Base-by-base conservation (phyloP, 2,797 vertebrate species). In the Eulemur rubriventer region DNA sequence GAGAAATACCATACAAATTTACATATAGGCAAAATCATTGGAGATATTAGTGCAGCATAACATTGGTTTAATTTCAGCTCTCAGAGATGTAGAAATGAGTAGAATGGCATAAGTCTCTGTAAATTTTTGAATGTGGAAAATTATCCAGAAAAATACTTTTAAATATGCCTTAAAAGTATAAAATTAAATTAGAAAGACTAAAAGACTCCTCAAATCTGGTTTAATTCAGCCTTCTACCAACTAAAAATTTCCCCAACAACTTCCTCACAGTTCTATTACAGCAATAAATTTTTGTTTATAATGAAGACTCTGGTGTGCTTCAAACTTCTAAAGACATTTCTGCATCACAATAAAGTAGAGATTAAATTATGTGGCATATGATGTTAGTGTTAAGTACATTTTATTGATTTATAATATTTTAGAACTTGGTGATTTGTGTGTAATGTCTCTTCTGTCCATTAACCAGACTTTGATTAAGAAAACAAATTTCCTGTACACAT, bases 371-470 rank as follows among this genome's bases (percentile, higher is more conserved):
- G 12, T 63, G n/a, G 6, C 63, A 43, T 35, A 78, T 90, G 35
- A 94, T 82, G 61, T 69, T 94, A 92, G 17, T 84, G 72, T 82
- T 92, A 96, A 97, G 83, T 90, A 79, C 43, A 88, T 75, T 84
- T 91, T 96, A 96, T 92, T 96, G 69, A 57, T 88, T 94, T 95
- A 91, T 81, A 95, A 59, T 67, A 97, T 95, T 94, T 98, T 95
- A 89, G 97, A 95, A 87, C 46, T 92, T 46, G 59, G 7, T 61
- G 24, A 92, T 93, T 93, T 89, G 70, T 96, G 46, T 65, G 3
- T 89, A 79, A 94, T 92, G 28, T 73, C 55, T 94, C 43, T 97
- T 91, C 48, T 90, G 72, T 65, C 92, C 91, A 96, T 81, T 94
- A 96, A 83, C 43, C 43, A 96, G 88, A 59, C 55, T 97, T 80